Conservation (phyloP, 1,140 invertebrate species). For the Chrysomallon squamiferum region DNA sequence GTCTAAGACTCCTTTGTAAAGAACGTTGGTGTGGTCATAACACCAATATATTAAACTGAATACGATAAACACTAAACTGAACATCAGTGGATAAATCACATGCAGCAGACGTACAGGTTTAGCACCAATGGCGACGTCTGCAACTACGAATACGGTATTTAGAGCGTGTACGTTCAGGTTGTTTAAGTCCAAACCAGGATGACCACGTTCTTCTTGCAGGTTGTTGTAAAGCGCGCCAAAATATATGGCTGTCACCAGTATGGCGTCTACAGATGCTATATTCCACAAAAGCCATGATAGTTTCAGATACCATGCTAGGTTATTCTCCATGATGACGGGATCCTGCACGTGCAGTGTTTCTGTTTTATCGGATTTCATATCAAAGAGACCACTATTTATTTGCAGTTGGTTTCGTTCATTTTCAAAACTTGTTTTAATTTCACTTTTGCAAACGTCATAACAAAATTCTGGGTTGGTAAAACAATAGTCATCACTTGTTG, state of each 20-base stretch:
- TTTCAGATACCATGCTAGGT: too few relatives aligned
- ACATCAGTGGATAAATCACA: slow-evolving; percentile 34
- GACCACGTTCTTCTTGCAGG: background rate
- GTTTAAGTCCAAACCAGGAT: background rate
- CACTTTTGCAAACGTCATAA: background rate
- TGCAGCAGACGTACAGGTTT: slow-evolving; percentile 38
- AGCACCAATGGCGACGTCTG: slow-evolving; percentile 29
- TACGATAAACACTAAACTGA: slow-evolving; percentile 27
- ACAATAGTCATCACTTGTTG: background rate
- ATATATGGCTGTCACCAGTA: background rate
- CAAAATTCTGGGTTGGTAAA: background rate
- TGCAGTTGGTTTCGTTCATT: too few relatives aligned
- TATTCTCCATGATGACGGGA: background rate
- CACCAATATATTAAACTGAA: slow-evolving; percentile 42
- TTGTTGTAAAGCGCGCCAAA: background rate
- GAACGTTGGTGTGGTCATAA: slow-evolving; percentile 15
- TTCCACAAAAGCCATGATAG: background rate
- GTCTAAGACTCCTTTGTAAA: slow-evolving; percentile 41
- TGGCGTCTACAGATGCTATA: background rate
- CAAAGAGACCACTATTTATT: too few relatives aligned
- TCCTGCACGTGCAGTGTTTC: background rate
- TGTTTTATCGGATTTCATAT: too few relatives aligned
- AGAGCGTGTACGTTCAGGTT: slow-evolving; percentile 9
- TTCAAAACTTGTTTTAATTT: background rate
- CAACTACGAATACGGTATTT: slow-evolving; percentile 37